phyloP scores from a whole-genome alignment of 1,140 invertebrate species.

The Hylyphantes graminicola region DNA sequence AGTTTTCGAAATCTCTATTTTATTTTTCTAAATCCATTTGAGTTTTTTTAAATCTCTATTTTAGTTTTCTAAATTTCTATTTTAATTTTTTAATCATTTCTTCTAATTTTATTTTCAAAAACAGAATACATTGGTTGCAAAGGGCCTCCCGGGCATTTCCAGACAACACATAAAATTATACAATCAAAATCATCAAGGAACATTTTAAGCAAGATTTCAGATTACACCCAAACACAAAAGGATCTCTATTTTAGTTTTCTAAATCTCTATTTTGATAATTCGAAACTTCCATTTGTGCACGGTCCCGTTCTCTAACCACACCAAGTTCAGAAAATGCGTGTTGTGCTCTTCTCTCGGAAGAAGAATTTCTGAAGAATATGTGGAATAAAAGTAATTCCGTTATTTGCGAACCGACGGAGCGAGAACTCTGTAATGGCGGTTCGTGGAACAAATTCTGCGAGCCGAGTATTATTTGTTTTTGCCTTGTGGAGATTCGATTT shows the following conservation, averaged over 20 bases:
- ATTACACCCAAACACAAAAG: too few relatives aligned
- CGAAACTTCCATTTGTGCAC: too few relatives aligned
- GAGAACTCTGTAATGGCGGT: slow-evolving; percentile 4
- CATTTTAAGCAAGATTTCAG: neutral
- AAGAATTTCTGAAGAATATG: neutral
- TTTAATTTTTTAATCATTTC: neutral
- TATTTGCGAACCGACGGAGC: slow-evolving; percentile 8
- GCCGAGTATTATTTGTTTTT: too few relatives aligned
- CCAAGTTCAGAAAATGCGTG: neutral
- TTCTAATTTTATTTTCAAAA: neutral
- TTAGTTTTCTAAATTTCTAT: neutral
- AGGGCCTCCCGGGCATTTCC: neutral
- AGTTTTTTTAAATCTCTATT: too few relatives aligned
- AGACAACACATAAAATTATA: neutral
- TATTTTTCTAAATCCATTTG: too few relatives aligned
- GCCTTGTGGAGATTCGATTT: slow-evolving; percentile 14
- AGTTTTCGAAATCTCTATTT: too few relatives aligned
- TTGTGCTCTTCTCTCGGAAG: neutral
- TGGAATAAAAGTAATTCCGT: neutral
- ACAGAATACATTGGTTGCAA: neutral
- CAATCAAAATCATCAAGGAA: too few relatives aligned
- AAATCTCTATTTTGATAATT: neutral
- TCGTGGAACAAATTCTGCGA: too few relatives aligned
- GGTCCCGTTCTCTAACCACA: too few relatives aligned
- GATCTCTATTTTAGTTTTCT: neutral